Percentiles rank a stretch among this genome's conserved stretches.
Conservation (phyloP, 64 coral and sea anemone genomes). For the Pocillopora verrucosa region DNA sequence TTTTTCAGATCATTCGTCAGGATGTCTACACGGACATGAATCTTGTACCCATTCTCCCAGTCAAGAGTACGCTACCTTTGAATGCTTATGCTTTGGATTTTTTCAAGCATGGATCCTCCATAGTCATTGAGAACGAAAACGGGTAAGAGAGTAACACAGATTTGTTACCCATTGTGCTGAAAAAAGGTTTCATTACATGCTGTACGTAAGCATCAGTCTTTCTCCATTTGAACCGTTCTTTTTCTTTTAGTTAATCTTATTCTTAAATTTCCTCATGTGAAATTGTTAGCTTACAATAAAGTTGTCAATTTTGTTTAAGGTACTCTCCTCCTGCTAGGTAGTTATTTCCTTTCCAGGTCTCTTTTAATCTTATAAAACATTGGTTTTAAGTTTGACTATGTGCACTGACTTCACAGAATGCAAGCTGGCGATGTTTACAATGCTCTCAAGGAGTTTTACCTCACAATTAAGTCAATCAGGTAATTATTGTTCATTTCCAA, state of each 20-base stretch:
- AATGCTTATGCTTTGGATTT: constrained; percentile 76
- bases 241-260: background rate
- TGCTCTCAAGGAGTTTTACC: constrained; percentile 47
- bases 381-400: background rate
- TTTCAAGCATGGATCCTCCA: constrained; percentile 53
- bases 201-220: background rate
- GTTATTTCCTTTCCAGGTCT: background rate
- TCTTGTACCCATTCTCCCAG: constrained; percentile 39
- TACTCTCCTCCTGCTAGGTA: background rate
- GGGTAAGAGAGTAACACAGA: constrained; percentile 16
- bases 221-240: background rate
- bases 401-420: constrained; percentile 13
- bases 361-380: background rate
- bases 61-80: background rate
- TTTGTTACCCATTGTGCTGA: background rate
- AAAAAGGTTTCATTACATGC: background rate
- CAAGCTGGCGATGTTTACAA: constrained; percentile 39
- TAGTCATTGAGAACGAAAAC: constrained; percentile 42
- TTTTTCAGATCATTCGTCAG: constrained; percentile 42
- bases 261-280: background rate
- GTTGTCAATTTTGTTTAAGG: too few relatives aligned
- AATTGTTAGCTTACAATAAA: too few relatives aligned
- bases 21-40: constrained; percentile 66
- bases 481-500: background rate
- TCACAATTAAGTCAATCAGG: constrained; percentile 58